Evolutionary conservation across 1,140 invertebrate species (phyloP).

Genomic region (Phymorhynchus buccinoides): DNA sequence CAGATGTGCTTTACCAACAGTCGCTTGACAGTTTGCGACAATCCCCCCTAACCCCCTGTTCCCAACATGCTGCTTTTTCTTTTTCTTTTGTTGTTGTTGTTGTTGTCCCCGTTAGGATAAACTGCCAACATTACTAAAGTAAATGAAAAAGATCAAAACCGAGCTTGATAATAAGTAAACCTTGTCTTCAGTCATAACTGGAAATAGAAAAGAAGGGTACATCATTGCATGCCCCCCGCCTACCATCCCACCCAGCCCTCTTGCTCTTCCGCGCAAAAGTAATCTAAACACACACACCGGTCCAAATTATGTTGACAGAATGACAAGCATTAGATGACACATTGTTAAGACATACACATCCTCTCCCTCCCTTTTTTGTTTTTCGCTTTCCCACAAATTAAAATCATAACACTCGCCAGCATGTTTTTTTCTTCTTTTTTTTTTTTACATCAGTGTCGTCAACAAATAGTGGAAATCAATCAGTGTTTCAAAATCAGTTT

Average conservation of each 20-base stretch:
- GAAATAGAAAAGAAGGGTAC: not conserved
- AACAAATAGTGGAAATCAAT: not conserved
- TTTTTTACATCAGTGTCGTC: not conserved
- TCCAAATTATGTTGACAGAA: not conserved
- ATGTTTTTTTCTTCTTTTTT: too few species aligned
- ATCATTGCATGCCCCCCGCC: not conserved
- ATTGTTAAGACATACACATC: not conserved
- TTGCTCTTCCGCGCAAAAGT: too few species aligned
- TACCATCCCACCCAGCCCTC: not conserved
- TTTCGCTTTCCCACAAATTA: not conserved
- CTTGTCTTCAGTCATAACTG: not conserved
- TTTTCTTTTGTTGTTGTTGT: not conserved
- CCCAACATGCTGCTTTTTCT: not conserved
- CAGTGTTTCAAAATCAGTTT: not conserved
- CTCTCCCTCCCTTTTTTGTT: not conserved
- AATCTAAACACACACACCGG: not conserved
- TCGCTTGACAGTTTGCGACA: not conserved
- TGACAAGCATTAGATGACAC: not conserved
- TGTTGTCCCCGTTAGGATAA: too few species aligned
- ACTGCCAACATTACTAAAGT: not conserved
- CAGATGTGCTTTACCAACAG: slow-evolving; percentile 36
- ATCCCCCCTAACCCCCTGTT: too few species aligned
- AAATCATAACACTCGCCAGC: not conserved
- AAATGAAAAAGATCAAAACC: not conserved
- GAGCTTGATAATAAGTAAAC: not conserved